A percentile compares a stretch with the other conserved stretches of the same genome.
phyloP scores from a whole-genome alignment of 23 tunicate species.

The Trididemnum miniatum region DNA sequence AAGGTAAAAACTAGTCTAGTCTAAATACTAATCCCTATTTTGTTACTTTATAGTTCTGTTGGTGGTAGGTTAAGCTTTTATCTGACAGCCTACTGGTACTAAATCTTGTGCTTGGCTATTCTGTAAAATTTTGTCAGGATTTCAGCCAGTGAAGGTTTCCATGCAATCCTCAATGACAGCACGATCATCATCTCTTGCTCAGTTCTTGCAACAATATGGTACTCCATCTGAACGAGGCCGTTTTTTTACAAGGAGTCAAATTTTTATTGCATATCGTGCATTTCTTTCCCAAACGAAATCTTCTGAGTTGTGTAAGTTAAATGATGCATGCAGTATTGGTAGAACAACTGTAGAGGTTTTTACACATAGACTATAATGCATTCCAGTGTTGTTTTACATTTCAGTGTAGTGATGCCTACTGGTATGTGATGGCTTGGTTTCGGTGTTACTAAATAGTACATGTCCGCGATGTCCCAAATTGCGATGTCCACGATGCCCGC shows the following conservation, averaged over 20 bases:
- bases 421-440: no score
- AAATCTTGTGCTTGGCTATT: background rate
- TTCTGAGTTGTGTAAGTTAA: constrained; percentile 1
- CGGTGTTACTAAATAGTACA: no score
- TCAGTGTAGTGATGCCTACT: no score
- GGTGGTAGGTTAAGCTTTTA: background rate
- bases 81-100: background rate
- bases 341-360: background rate
- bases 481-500: no score
- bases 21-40: background rate
- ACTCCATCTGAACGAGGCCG: constrained; percentile 24
- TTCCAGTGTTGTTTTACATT: no score
- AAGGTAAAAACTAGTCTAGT: no score
- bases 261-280: constrained; percentile 39
- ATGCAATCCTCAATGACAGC: no score
- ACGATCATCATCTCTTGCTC: background rate
- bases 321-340: background rate
- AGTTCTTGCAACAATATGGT: constrained; percentile 24
- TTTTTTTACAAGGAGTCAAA: constrained; percentile 37
- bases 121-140: no score
- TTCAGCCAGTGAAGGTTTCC: no score
- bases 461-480: no score
- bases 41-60: background rate
- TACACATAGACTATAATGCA: no score
- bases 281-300: constrained; percentile 18